phyloP scores from a whole-genome alignment of 2,797 vertebrate genomes.

The Acomys russatus region DNA sequence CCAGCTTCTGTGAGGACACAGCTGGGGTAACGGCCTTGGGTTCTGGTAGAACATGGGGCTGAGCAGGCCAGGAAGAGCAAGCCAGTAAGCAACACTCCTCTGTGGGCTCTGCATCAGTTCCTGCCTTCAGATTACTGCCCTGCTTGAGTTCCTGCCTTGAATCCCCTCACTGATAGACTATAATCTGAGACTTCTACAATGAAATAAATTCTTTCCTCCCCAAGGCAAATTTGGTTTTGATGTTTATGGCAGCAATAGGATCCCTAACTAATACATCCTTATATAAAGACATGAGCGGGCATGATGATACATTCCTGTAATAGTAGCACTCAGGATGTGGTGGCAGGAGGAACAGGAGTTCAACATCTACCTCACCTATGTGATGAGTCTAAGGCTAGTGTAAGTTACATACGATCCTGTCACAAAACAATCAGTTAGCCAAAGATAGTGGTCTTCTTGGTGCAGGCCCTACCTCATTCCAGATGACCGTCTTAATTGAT shows the following conservation, averaged over 20 bases:
- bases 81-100: neutral
- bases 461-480: neutral
- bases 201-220: neutral
- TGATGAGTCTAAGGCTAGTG: neutral
- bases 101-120: neutral
- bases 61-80: neutral
- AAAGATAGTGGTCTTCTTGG: neutral
- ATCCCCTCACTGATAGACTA: neutral
- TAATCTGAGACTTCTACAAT: neutral
- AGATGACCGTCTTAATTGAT: conserved; percentile 1
- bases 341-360: neutral
- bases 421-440: neutral
- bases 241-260: neutral
- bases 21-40: too few relatives aligned
- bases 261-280: neutral
- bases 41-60: neutral
- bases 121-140: neutral
- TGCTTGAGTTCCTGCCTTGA: neutral
- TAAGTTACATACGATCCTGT: neutral
- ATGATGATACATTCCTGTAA: neutral
- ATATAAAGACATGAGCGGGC: neutral
- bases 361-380: neutral
- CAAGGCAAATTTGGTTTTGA: neutral
- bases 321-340: neutral
- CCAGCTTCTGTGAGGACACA: neutral